A percentile compares a stretch with the other conserved stretches of the same genome.
Evolutionary conservation across 2,113 vertebrate genomes (phyloP).

Genomic region (Sceloporus undulatus): DNA sequence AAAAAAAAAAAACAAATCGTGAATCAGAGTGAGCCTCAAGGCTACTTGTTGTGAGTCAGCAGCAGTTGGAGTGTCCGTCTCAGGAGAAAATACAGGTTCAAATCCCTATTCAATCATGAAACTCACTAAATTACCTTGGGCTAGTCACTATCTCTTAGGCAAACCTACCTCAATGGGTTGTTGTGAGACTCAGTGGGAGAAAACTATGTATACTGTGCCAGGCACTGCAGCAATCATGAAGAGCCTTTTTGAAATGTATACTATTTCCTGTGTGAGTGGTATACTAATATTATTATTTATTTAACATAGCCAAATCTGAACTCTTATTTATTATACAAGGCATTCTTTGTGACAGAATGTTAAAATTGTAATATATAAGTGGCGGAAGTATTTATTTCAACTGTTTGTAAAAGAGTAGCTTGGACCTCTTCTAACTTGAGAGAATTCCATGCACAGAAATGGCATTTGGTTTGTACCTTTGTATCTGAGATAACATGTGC

Average conservation of each 20-base stretch:
- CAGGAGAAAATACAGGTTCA: background rate
- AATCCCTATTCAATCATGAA: background rate
- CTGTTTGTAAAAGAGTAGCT: background rate
- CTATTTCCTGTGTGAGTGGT: background rate
- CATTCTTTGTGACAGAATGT: background rate
- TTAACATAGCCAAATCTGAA: background rate
- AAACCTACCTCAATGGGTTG: background rate
- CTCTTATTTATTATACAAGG: slow-evolving; percentile 16
- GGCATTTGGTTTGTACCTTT: background rate
- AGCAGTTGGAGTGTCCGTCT: too few species aligned
- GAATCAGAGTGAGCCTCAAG: background rate
- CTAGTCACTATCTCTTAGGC: background rate
- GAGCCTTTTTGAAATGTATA: background rate
- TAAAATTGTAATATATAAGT: background rate
- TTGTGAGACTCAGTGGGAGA: background rate
- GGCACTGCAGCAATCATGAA: background rate
- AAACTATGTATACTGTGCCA: background rate
- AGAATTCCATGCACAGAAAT: background rate
- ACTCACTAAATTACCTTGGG: background rate
- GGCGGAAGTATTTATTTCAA: slow-evolving; percentile 7
- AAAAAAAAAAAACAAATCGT: too few species aligned
- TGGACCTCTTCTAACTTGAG: background rate
- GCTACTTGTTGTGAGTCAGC: background rate
- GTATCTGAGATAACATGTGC: background rate
- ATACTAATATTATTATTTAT: slow-evolving; percentile 16